Base-by-base conservation (phyloP, 2,888 invertebrate species). In the Fragum sueziense region DNA sequence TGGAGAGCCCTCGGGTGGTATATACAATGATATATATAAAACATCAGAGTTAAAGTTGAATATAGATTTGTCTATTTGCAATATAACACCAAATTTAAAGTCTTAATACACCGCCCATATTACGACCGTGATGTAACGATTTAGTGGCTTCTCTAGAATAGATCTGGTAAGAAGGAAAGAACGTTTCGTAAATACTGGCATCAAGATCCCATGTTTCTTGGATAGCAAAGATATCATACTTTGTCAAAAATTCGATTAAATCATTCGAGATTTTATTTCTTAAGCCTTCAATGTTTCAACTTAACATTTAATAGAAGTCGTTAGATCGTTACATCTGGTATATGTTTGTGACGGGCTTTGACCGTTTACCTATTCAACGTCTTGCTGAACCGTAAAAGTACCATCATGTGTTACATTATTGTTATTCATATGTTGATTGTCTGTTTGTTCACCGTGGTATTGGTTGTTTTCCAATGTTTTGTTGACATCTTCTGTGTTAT, bases 231-330 rank as follows among this genome's bases (percentile, higher is more conserved):
- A 74, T 54, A 31, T 74, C 74, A 59, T 27, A 74, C n/a, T 1
- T 22, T 29, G 22, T 27, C 9, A 74, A 1, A n/a, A 37, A 25
- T 29, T 59, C n/a, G 31, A 17, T 33, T 34, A 73, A 20, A 34
- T 73, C 65, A 65, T 20, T 25, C 22, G 25, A 73, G 6, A 74
- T 9, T 68, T 74, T 74, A 20, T 14, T 25, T 31, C 7, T 27
- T 25, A 74, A 14, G 31, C 74, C 74, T 47, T 59, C 74, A 29
- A 59, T 47, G 59, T 74, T 74, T 68, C 68, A 74, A n/a, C 34
- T 41, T 37, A 74, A 11, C 57, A 37, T 41, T 52, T 54, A 27
- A 74, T 20, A 9, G 4, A 14, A 7, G 22, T 11, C 6, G 20
- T 47, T 3, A 47, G 3, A n/a, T n/a, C n/a, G n/a, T n/a, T n/a